phyloP scores from a whole-genome alignment of 2,888 invertebrate species.

The Archips crataeganus region DNA sequence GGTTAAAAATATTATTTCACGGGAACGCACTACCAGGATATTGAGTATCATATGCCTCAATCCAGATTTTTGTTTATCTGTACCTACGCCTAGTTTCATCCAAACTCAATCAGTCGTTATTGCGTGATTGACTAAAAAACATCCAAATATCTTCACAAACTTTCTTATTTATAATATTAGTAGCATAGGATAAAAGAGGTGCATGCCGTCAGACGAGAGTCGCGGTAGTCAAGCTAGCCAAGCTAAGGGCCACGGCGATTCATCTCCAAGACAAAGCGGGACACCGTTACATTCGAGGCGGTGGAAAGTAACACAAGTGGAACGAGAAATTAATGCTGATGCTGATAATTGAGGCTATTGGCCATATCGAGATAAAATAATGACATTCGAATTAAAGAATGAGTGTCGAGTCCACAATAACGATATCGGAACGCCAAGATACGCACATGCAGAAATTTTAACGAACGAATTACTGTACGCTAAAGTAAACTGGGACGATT shows the following conservation, averaged over 20 bases:
- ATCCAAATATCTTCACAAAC: too few species aligned
- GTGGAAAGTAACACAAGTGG: conserved; percentile 78
- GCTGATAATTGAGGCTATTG: conserved; percentile 71
- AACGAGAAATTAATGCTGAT: conserved; percentile 67
- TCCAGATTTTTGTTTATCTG: too few species aligned
- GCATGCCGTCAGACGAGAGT: conserved; percentile 1
- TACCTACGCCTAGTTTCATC: too few species aligned
- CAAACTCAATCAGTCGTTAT: too few species aligned
- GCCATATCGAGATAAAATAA: conserved; percentile 57
- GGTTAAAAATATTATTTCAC: too few species aligned
- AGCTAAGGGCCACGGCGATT: conserved; percentile 55
- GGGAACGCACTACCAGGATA: too few species aligned
- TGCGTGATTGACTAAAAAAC: too few species aligned
- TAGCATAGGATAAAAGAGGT: neutral
- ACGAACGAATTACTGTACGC: neutral
- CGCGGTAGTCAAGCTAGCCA: conserved; percentile 44
- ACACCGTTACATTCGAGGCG: conserved; percentile 68
- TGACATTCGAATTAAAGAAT: conserved; percentile 50
- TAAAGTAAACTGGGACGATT: conserved; percentile 20
- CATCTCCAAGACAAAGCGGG: conserved; percentile 70
- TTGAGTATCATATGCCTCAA: too few species aligned
- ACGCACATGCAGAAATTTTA: conserved; percentile 20
- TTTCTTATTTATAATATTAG: too few species aligned
- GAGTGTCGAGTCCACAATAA: conserved; percentile 35
- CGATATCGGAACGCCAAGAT: conserved; percentile 5